Percentiles rank a stretch among this genome's conserved stretches.
Evolutionary conservation across 2,888 invertebrate species (phyloP).

Genomic region (Cheilosia scutellata): DNA sequence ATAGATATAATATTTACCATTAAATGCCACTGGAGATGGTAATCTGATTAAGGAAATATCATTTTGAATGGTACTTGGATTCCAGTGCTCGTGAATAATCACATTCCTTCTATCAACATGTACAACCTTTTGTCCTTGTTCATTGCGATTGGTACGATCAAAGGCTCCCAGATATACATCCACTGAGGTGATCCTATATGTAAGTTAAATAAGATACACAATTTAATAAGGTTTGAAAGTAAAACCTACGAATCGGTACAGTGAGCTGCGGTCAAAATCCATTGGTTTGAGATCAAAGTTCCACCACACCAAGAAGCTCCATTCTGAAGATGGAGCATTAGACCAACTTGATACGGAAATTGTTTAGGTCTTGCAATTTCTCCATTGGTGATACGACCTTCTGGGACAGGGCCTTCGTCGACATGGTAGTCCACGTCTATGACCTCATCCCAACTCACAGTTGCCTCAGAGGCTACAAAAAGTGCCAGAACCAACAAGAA

Average conservation of each 20-base stretch:
- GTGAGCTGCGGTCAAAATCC: conserved; percentile 82
- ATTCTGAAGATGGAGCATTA: conserved; percentile 79
- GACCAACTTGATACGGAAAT: conserved; percentile 82
- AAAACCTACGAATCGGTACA: conserved; percentile 75
- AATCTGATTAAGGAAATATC: conserved; percentile 84
- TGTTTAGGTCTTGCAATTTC: conserved; percentile 80
- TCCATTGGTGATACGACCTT: conserved; percentile 76
- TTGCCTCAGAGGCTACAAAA: conserved; percentile 48
- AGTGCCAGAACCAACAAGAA: not conserved
- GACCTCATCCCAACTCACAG: conserved; percentile 81
- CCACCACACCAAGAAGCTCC: conserved; percentile 81
- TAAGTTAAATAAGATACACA: conserved; percentile 36
- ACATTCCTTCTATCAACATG: conserved; percentile 77
- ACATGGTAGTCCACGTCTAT: conserved; percentile 78
- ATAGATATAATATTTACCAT: conserved; percentile 79
- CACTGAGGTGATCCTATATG: conserved; percentile 78
- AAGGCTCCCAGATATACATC: conserved; percentile 80
- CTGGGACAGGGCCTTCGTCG: not conserved
- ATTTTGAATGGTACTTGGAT: conserved; percentile 80
- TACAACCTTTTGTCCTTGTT: conserved; percentile 78
- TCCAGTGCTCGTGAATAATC: conserved; percentile 83
- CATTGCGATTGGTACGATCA: conserved; percentile 77
- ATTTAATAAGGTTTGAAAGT: not conserved
- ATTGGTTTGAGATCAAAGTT: conserved; percentile 81
- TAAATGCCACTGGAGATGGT: conserved; percentile 82